These are phyloP conservation scores for Myodes glareolus DNA, from an alignment of 2,113 vertebrate genomes.

Conservation along the genomic window DNA sequence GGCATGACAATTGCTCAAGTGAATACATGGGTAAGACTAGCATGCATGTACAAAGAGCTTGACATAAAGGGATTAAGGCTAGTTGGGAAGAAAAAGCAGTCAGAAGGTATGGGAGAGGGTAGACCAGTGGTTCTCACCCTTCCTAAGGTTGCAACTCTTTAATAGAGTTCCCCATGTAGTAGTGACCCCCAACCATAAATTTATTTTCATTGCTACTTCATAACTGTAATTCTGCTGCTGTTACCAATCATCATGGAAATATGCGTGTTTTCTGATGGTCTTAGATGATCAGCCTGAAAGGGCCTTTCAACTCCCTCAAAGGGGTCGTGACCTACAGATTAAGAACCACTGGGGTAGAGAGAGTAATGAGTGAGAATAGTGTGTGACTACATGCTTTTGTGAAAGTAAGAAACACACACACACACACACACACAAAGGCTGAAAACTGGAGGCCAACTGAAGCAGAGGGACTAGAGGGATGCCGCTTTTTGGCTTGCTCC, in stretches of 20 bases:
- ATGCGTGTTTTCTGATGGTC: neutral
- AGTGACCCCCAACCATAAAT: neutral
- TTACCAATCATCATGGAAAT: neutral
- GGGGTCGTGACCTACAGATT: neutral
- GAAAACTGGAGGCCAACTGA: no score
- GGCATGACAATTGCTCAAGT: neutral
- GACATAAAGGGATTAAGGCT: accelerated
- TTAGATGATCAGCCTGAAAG: neutral
- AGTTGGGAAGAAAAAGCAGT: accelerated
- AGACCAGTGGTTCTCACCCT: neutral
- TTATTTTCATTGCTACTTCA: neutral
- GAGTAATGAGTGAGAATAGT: no score
- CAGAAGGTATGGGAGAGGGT: neutral
- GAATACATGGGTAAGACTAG: neutral
- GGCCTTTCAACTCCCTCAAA: neutral
- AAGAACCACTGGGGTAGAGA: no score
- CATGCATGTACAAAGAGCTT: neutral
- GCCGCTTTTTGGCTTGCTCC: neutral
- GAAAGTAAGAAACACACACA: neutral
- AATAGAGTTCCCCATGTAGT: neutral
- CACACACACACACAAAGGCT: no score
- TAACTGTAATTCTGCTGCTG: neutral
- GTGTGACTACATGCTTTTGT: no score
- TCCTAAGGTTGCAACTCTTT: neutral
- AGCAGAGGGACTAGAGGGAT: neutral